Conservation (phyloP, 2,888 invertebrate species). For the Leucophenga montana region DNA sequence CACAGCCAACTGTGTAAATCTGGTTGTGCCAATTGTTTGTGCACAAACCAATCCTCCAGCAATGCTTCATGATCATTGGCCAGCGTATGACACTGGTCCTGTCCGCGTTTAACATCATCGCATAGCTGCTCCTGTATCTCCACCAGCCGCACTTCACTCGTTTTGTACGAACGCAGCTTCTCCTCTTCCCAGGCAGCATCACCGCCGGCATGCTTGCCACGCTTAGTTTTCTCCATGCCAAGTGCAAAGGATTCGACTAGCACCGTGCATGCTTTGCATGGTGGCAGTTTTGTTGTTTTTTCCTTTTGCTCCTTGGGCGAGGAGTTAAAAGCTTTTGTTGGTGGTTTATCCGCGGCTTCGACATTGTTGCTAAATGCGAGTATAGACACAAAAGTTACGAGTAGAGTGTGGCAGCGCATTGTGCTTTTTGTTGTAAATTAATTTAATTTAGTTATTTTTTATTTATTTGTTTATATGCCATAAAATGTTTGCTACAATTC, state of each 20-base stretch:
- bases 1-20: conserved; percentile 85
- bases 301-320: conserved; percentile 57
- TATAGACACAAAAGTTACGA: not conserved
- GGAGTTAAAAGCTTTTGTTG: conserved; percentile 23
- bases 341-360: conserved; percentile 15
- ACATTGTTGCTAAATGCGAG: not conserved
- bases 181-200: conserved; percentile 96
- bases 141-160: conserved; percentile 90
- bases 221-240: conserved; percentile 86
- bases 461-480: not conserved
- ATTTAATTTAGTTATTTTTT: not conserved
- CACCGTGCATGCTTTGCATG: conserved; percentile 85
- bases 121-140: conserved; percentile 94
- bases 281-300: conserved; percentile 77
- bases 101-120: conserved; percentile 81
- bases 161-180: conserved; percentile 85
- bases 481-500: not conserved
- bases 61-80: conserved; percentile 87
- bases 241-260: conserved; percentile 84
- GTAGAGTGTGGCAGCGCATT: not conserved
- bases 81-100: conserved; percentile 87
- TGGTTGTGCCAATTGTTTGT: conserved; percentile 75
- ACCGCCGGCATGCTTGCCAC: conserved; percentile 93
- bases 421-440: not conserved
- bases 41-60: conserved; percentile 93